Percentiles rank a stretch among this genome's conserved stretches.
Conservation (phyloP, 1,140 invertebrate species). For the Dendrolimus punctatus region DNA sequence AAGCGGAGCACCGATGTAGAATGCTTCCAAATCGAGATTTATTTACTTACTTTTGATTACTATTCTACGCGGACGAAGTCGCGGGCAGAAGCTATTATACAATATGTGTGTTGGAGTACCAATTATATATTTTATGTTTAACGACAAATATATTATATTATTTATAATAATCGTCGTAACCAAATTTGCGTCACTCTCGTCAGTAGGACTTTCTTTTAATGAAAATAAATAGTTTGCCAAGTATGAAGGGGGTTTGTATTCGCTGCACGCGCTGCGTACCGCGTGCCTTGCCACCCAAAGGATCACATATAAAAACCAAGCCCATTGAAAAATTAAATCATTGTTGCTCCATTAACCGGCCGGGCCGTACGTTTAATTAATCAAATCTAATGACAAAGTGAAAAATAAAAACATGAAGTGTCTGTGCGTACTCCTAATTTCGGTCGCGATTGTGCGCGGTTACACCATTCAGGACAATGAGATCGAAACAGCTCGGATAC, state of each 20-base stretch:
- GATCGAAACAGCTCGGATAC: constrained; percentile 72
- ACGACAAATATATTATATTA: too few species aligned
- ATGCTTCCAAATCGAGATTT: too few species aligned
- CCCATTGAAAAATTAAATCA: constrained; percentile 72
- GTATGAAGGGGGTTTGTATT: constrained; percentile 52
- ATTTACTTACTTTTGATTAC: too few species aligned
- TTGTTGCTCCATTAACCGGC: constrained; percentile 66
- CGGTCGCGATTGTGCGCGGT: constrained; percentile 62
- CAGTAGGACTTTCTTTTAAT: constrained; percentile 65
- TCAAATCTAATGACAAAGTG: constrained; percentile 63
- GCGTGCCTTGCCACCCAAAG: constrained; percentile 63
- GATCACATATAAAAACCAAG: constrained; percentile 72
- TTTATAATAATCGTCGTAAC: constrained; percentile 24
- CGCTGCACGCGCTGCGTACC: constrained; percentile 35
- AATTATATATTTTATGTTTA: too few species aligned
- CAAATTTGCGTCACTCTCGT: constrained; percentile 56
- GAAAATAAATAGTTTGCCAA: constrained; percentile 66
- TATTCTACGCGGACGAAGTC: too few species aligned
- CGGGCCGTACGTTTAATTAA: constrained; percentile 63
- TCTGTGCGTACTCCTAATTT: constrained; percentile 53
- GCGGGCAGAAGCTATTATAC: too few species aligned
- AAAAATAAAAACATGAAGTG: constrained; percentile 59
- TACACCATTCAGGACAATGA: constrained; percentile 71
- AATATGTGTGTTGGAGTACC: too few species aligned
- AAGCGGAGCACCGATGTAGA: too few species aligned